Base-by-base conservation (phyloP, 2,113 vertebrate genomes). In the Barbus barbus region DNA sequence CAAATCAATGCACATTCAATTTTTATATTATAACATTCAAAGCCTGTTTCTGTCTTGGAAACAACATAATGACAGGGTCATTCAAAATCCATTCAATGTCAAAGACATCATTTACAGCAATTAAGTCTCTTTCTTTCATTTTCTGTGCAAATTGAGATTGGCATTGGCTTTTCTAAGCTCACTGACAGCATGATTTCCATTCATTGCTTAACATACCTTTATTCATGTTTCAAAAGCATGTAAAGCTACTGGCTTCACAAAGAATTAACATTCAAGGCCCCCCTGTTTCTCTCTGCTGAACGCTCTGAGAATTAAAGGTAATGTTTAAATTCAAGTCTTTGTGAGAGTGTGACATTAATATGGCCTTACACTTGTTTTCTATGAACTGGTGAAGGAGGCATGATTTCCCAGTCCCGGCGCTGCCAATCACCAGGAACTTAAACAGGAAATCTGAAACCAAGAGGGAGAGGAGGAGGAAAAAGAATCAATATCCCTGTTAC, bases 371-470 rank as follows among this genome's bases (percentile, higher is more conserved):
- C 90, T 98, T 97, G 93, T 94, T 97, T 88, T 98, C 97, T 78
- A 98, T 98, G 91, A 98, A 98, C 91, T 98, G 97, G 88, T 98
- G 97, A 44, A 98, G 96, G 72, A 98, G 96, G 92, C 97, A 98
- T 91, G 97, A 98, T 86, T 98, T 98, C 80, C 97, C 97, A 2
- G 97, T 94, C 73, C 97, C 97, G 0, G 97, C 97, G 33, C 97
- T 97, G 91, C 97, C 97, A 74, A 98, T 98, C 90, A 98, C 97
- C 86, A 98, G 94, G 93, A 97, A 98, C 94, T 98, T 98, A 91
- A 98, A 98, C 88, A 98, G 96, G 93, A 98, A 98, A 93, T 98
- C 97, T 98, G 92, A 81, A 92, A 90, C 76, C 82, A 90, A 75
- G 86, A 84, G 76, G 67, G 56, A 56, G 61, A 58, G 65, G 13